Conservation (phyloP, 2,888 invertebrate genomes). For the Melitaea athalia region DNA sequence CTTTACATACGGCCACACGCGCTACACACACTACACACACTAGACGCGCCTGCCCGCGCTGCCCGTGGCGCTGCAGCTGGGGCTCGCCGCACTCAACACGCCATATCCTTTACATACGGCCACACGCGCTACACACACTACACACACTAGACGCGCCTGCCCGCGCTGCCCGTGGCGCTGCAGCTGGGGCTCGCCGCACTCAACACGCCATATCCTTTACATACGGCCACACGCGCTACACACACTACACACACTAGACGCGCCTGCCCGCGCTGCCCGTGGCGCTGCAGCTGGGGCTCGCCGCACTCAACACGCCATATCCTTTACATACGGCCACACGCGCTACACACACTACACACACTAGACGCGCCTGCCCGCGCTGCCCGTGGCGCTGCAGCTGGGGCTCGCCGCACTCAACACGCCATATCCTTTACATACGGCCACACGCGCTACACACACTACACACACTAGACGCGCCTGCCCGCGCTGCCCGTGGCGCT, state of each 20-base stretch:
- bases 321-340: conserved; percentile 48
- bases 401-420: conserved; percentile 98
- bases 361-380: conserved; percentile 89
- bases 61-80: conserved; percentile 94
- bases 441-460: not conserved
- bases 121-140: not conserved
- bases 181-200: conserved; percentile 96
- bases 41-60: conserved; percentile 90
- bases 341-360: not conserved
- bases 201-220: conserved; percentile 93
- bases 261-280: conserved; percentile 97
- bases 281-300: conserved; percentile 94
- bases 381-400: conserved; percentile 94
- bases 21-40: not conserved
- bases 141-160: conserved; percentile 63
- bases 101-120: conserved; percentile 82
- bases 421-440: conserved; percentile 85
- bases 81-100: conserved; percentile 97
- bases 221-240: not conserved
- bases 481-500: conserved; percentile 95
- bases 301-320: conserved; percentile 96
- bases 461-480: not conserved
- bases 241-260: not conserved
- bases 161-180: conserved; percentile 94
- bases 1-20: conserved; percentile 61